Conservation (phyloP, 2,888 invertebrate species). For the Lasioglossum vierecki region DNA sequence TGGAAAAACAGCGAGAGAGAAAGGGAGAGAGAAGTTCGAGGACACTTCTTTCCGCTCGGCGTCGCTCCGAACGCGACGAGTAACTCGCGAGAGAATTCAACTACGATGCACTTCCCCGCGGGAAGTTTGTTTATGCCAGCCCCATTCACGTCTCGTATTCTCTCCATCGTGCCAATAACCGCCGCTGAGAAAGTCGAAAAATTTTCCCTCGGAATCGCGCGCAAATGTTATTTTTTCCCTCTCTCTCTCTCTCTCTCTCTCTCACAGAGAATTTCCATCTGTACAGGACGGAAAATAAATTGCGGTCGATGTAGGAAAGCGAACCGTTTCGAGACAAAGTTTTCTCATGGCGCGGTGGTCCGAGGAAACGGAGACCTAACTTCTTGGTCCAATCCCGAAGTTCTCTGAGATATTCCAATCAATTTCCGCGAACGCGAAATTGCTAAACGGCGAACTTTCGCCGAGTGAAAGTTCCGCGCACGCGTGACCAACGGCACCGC, state of each 20-base stretch:
- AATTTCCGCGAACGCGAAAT: constrained; percentile 51
- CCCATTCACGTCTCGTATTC: constrained; percentile 7
- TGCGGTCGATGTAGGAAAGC: background rate
- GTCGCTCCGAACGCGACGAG: constrained; percentile 4
- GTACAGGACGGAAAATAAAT: background rate
- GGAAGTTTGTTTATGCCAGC: background rate
- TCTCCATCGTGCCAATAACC: background rate
- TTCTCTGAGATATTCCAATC: constrained; percentile 52
- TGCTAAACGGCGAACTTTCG: constrained; percentile 48
- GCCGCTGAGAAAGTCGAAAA: background rate
- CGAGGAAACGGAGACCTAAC: constrained; percentile 18
- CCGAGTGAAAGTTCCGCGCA: constrained; percentile 28
- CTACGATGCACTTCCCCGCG: background rate
- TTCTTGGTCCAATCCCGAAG: constrained; percentile 33
- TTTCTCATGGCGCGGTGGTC: background rate
- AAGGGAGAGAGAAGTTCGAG: constrained; percentile 6
- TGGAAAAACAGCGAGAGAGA: background rate
- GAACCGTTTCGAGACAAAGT: background rate
- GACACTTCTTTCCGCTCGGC: background rate
- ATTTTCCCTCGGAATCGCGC: background rate
- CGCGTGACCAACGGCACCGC: background rate
- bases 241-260: too few species aligned
- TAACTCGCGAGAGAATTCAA: constrained; percentile 25
- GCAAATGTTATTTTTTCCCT: background rate
- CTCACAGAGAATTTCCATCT: background rate